Evolutionary conservation across 2,888 invertebrate genomes (phyloP), one percentile per base, ranked within the genome.

Genomic region (Willowsia nigromaculata): DNA sequence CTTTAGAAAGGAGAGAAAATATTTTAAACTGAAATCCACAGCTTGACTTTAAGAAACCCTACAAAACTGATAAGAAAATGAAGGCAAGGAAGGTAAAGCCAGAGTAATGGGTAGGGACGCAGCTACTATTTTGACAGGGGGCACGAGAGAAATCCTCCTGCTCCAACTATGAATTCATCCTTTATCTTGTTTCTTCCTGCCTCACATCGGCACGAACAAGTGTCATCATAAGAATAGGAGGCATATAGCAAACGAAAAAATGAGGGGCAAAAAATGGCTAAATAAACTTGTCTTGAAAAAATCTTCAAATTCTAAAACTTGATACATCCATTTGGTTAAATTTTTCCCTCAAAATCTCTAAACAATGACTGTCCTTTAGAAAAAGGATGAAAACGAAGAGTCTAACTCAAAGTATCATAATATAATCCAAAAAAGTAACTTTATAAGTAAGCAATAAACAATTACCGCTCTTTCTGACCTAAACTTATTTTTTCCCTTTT

Each of bases 41-140:
- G n/a, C n/a, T n/a, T n/a, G n/a, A n/a, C n/a, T n/a, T n/a, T n/a
- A n/a, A n/a, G n/a, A n/a, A n/a, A n/a, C n/a, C n/a, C n/a, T n/a
- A n/a, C n/a, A n/a, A n/a, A n/a, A n/a, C n/a, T n/a, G n/a, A n/a
- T n/a, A n/a, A n/a, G n/a, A n/a, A n/a, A n/a, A n/a, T n/a, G 37
- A 71, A 56, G 43, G n/a, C 18, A 87, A 65, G 22, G 71, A 27
- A 37, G n/a, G 56, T 3, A 56, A 78, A 15, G 50, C 7, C 40
- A 56, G 25, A 76, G 40, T 37, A 81, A 84, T 59, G 88, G 84
- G 53, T 47, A 78, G 25, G 62, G 76, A 82, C 43, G 62, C 11
- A 33, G 43, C 22, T 81, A 85, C 84, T 92, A 92, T 92, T 92
- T 92, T 92, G 92, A 92, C 92, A 92, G 85, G 90, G 90, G 91